These are phyloP conservation scores for Prochilodus magdalenae DNA, from an alignment of 2,113 vertebrate species.

Conservation along the genomic window DNA sequence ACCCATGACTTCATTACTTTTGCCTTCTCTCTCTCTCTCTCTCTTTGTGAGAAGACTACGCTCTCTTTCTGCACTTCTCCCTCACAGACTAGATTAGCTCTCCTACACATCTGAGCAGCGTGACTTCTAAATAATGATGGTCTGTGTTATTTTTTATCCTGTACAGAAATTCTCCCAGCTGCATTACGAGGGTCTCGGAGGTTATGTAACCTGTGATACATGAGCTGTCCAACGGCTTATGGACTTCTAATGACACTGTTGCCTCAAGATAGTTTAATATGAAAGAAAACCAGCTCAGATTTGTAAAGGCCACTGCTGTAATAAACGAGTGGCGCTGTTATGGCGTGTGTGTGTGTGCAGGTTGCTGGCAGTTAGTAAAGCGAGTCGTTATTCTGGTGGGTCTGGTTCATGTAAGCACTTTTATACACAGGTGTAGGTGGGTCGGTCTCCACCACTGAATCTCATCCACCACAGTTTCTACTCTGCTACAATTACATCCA, in stretches of 20 bases:
- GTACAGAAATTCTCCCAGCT: background rate
- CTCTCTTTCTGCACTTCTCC: slow-evolving; percentile 6
- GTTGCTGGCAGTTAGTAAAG: background rate
- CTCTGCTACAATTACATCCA: background rate
- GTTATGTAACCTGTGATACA: slow-evolving; percentile 29
- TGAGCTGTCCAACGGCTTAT: slow-evolving; percentile 38
- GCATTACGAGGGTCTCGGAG: slow-evolving; percentile 7
- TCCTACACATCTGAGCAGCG: slow-evolving; percentile 14
- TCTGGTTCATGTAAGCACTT: background rate
- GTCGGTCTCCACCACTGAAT: background rate
- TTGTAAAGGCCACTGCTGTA: slow-evolving; percentile 36
- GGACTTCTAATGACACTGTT: slow-evolving; percentile 46
- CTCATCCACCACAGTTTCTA: background rate
- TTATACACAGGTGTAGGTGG: background rate
- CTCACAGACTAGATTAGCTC: slow-evolving; percentile 27
- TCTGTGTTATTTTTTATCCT: slow-evolving; percentile 13
- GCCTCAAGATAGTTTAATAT: slow-evolving; percentile 36
- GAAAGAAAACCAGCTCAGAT: slow-evolving; percentile 40
- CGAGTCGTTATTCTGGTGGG: background rate
- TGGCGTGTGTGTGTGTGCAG: slow-evolving; percentile 40
- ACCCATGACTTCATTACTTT: background rate
- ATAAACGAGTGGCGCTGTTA: slow-evolving; percentile 53
- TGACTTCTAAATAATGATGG: slow-evolving; percentile 26
- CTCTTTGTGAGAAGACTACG: background rate
- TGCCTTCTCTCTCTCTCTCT: too few relatives aligned